A percentile compares a stretch with the other conserved stretches of the same genome.
These are phyloP conservation scores for Galbula dea DNA, from an alignment of 2,113 vertebrate genomes.

Conservation along the genomic window DNA sequence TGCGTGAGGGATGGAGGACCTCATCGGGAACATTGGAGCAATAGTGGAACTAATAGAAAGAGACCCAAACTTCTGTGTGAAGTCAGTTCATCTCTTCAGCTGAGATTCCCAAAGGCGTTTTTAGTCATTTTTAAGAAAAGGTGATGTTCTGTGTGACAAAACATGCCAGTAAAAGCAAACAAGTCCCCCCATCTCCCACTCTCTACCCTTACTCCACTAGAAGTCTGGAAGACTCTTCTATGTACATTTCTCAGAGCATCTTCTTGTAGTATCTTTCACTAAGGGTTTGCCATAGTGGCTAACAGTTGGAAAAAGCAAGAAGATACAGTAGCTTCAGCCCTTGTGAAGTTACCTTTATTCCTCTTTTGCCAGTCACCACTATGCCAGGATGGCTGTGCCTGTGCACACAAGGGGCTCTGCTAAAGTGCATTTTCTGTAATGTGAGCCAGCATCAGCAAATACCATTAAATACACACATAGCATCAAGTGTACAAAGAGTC, in stretches of 20 bases:
- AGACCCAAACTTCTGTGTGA: neutral
- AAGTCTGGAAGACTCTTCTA: neutral
- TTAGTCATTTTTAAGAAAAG: neutral
- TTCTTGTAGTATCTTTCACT: neutral
- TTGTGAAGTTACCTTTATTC: neutral
- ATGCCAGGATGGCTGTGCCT: neutral
- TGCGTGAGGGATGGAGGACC: neutral
- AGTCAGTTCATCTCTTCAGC: neutral
- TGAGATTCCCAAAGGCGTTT: neutral
- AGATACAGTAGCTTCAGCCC: neutral
- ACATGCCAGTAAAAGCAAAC: neutral
- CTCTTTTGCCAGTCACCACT: neutral
- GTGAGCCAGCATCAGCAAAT: neutral
- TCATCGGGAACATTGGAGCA: neutral
- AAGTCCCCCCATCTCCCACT: neutral
- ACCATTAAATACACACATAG: neutral
- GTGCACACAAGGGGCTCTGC: accelerated
- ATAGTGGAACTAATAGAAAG: neutral
- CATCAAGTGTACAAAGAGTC: neutral
- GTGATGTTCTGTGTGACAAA: neutral
- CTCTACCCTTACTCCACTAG: neutral
- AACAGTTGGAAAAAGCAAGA: neutral
- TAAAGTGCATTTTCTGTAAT: neutral
- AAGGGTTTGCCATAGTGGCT: neutral
- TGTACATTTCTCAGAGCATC: neutral